phyloP scores from a whole-genome alignment of 1,140 invertebrate genomes.

The Nomia melanderi region DNA sequence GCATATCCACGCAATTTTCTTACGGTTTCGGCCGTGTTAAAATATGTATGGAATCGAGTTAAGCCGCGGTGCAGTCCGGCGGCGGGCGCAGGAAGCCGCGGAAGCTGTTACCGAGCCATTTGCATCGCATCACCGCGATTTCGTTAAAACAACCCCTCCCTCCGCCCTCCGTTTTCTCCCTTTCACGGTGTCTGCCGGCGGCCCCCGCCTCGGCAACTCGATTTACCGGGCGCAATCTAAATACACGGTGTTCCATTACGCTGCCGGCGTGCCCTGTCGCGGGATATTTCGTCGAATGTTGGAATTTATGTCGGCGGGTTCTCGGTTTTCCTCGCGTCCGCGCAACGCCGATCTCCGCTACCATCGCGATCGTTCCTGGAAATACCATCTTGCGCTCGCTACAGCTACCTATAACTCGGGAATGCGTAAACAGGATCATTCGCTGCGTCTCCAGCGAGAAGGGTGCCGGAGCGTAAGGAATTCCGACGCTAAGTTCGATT shows the following conservation, averaged over 20 bases:
- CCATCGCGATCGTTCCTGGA: no score
- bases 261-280: conserved; percentile 32
- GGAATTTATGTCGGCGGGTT: conserved; percentile 36
- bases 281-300: conserved; percentile 52
- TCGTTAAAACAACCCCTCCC: conserved; percentile 70
- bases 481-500: conserved; percentile 15
- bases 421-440: background rate
- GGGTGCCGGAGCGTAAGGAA: background rate
- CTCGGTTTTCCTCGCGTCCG: background rate
- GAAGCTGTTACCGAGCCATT: conserved; percentile 80
- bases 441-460: no score
- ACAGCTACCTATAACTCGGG: no score
- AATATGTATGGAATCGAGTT: conserved; percentile 81
- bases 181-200: conserved; percentile 45
- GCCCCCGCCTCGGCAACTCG: conserved; percentile 50
- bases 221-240: conserved; percentile 66
- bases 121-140: conserved; percentile 77
- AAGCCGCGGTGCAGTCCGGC: conserved; percentile 73
- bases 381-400: background rate
- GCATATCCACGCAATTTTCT: conserved; percentile 80
- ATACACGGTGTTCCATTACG: conserved; percentile 61
- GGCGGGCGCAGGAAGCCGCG: conserved; percentile 68
- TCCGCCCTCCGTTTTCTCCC: conserved; percentile 49
- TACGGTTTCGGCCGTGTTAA: conserved; percentile 79
- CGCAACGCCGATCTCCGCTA: background rate